Conservation (phyloP, 2,113 vertebrate genomes). For the Percopsis transmontana region DNA sequence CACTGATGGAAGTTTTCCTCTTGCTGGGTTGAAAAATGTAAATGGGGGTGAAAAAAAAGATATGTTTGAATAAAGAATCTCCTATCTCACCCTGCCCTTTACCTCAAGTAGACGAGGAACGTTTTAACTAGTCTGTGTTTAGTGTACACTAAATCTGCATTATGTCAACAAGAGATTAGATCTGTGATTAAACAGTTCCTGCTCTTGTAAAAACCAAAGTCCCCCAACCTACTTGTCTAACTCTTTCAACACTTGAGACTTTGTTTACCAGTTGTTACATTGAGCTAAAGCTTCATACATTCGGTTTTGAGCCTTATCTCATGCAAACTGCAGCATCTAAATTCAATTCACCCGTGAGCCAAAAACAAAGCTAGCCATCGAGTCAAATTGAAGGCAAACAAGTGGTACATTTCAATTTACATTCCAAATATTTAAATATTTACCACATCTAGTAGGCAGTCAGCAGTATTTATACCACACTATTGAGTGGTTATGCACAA, state of each 20-base stretch:
- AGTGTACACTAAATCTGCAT: too few species aligned
- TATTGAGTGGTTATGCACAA: background rate
- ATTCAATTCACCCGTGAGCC: background rate
- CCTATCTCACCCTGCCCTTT: too few species aligned
- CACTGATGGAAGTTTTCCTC: constrained; percentile 24
- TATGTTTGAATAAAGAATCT: too few species aligned
- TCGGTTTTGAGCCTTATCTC: constrained; percentile 13
- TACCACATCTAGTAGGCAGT: background rate
- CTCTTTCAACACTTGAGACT: constrained; percentile 18
- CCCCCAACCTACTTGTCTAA: constrained; percentile 15
- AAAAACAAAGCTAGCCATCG: constrained; percentile 1
- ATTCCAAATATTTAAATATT: constrained; percentile 30
- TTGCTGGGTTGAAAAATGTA: constrained; percentile 18
- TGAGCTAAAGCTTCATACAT: constrained; percentile 21
- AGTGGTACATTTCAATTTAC: constrained; percentile 18
- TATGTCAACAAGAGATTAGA: too few species aligned
- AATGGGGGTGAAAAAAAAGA: background rate
- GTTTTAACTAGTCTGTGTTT: too few species aligned
- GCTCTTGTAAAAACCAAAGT: too few species aligned
- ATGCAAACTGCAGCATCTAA: constrained; percentile 3
- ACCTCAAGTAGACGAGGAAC: too few species aligned
- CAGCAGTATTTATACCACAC: background rate
- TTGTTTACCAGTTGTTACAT: constrained; percentile 49
- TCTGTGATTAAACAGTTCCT: too few species aligned
- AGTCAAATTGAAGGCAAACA: constrained; percentile 9